Conservation (phyloP, 1,140 invertebrate genomes). For the Solenopsis invicta region DNA sequence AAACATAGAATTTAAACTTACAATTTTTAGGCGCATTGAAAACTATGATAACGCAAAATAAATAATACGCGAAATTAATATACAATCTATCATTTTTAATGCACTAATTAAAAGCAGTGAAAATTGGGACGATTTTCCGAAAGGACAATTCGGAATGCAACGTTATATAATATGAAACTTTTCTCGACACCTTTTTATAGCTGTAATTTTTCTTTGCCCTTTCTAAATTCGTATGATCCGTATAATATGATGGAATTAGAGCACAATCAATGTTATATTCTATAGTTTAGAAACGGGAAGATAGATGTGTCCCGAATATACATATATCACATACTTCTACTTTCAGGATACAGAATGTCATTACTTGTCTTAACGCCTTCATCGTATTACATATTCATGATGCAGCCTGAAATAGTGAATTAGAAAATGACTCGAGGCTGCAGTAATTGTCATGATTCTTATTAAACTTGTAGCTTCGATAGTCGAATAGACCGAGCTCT, state of each 20-base stretch:
- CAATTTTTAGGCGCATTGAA: conserved; percentile 8
- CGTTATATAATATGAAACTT: conserved; percentile 8
- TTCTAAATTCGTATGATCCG: conserved; percentile 1
- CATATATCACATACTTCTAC: conserved; percentile 58
- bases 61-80: conserved; percentile 64
- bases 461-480: conserved; percentile 11
- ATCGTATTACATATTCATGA: conserved; percentile 19
- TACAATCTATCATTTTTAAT: conserved; percentile 34
- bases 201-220: neutral
- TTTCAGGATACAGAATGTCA: conserved; percentile 58
- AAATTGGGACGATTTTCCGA: neutral
- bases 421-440: conserved; percentile 41
- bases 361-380: conserved; percentile 24
- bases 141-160: neutral
- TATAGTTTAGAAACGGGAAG: conserved; percentile 47
- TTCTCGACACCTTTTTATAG: neutral
- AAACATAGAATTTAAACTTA: conserved; percentile 39
- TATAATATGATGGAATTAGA: conserved; percentile 27
- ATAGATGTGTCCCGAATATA: conserved; percentile 11
- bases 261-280: conserved; percentile 38
- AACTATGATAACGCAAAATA: conserved; percentile 54
- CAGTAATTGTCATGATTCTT: conserved; percentile 47
- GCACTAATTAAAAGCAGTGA: neutral
- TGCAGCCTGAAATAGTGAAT: conserved; percentile 37
- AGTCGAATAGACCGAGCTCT: neutral